A percentile compares a stretch with the other conserved stretches of the same genome.
Conservation (phyloP, 2,113 vertebrate species). For the Marcusenius ussheri region DNA sequence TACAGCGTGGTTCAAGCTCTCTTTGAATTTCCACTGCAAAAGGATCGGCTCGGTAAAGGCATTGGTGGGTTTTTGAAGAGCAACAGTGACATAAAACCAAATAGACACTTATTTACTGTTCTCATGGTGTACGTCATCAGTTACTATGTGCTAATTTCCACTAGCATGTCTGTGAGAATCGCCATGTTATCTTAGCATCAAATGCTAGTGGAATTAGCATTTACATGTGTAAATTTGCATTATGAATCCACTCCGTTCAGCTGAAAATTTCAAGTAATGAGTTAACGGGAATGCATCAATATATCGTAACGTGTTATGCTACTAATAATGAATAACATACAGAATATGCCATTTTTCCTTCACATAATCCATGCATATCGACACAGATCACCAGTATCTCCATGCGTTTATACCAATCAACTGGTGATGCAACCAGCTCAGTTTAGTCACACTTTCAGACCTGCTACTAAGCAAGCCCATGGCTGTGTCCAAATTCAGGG, state of each 20-base stretch:
- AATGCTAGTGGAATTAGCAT: too few relatives aligned
- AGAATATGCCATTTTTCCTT: not conserved
- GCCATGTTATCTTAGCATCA: too few relatives aligned
- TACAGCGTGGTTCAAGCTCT: not conserved
- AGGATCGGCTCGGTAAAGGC: not conserved
- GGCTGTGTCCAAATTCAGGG: not conserved
- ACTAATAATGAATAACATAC: not conserved
- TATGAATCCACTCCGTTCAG: too few relatives aligned
- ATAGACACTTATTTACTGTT: too few relatives aligned
- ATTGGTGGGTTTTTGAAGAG: too few relatives aligned
- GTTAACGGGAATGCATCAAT: too few relatives aligned
- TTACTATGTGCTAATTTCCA: too few relatives aligned
- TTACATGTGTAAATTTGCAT: too few relatives aligned
- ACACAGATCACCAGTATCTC: not conserved
- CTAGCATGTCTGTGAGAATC: too few relatives aligned
- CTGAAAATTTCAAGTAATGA: too few relatives aligned
- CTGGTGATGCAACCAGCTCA: not conserved
- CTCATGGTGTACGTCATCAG: too few relatives aligned
- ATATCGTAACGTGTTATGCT: not conserved
- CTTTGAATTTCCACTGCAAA: not conserved
- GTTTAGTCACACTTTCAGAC: not conserved
- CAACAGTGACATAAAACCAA: too few relatives aligned
- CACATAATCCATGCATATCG: not conserved
- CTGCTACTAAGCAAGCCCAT: not conserved
- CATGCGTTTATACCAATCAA: not conserved